phyloP scores from a whole-genome alignment of 2,113 vertebrate species.

The Meles meles region DNA sequence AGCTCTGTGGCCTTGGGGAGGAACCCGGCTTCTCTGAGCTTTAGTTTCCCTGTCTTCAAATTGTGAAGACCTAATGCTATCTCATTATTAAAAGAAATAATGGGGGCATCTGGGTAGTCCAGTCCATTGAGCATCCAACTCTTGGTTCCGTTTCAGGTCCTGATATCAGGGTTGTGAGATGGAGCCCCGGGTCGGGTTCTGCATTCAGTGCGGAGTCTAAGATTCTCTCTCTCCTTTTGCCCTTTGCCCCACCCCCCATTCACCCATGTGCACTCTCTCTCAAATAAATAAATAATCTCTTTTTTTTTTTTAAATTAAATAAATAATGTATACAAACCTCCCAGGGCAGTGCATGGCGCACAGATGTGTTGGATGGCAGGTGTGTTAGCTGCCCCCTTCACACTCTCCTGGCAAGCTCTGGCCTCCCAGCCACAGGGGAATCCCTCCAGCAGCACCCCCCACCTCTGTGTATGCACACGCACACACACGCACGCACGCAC shows the following conservation, averaged over 20 bases:
- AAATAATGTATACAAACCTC: background rate
- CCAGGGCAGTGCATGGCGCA: background rate
- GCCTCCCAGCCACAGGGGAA: background rate
- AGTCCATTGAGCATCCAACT: background rate
- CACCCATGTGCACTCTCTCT: background rate
- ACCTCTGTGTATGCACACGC: too few species aligned
- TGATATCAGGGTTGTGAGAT: background rate
- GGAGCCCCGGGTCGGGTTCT: background rate
- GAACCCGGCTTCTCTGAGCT: background rate
- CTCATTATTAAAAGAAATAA: background rate
- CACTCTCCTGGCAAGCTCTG: background rate
- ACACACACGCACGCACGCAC: accelerated
- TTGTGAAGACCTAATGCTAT: background rate
- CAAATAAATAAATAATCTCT: background rate
- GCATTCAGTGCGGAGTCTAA: background rate
- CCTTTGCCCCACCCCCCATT: background rate
- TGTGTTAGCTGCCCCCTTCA: background rate
- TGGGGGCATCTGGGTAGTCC: background rate
- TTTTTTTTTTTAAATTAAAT: background rate
- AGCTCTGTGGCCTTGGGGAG: background rate
- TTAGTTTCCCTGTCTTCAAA: background rate
- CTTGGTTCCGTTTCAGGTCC: background rate
- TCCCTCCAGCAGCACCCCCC: background rate
- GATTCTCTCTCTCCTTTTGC: background rate
- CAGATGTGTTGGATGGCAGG: background rate